These are phyloP conservation scores for Pygocentrus nattereri DNA, from an alignment of 2,797 vertebrate species.

Conservation along the genomic window DNA sequence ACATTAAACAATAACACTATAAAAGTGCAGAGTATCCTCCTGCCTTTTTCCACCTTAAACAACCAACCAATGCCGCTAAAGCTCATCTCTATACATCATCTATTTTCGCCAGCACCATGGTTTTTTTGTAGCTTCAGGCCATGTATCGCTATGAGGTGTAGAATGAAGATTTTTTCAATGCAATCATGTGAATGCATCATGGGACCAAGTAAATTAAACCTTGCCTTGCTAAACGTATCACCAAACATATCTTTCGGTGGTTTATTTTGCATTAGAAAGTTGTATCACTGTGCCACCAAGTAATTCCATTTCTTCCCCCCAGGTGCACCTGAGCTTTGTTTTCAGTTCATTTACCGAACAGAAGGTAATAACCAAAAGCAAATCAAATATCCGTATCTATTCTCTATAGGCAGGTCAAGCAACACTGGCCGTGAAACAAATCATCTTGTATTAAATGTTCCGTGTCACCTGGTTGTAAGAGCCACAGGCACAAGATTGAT, in stretches of 20 bases:
- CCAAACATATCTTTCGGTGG: not conserved
- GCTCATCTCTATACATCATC: no score
- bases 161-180: no score
- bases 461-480: constrained; percentile 4
- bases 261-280: not conserved
- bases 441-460: not conserved
- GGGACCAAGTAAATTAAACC: not conserved
- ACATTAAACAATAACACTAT: no score
- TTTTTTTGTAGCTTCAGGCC: no score
- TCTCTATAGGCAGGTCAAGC: constrained; percentile 3
- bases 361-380: constrained; percentile 18
- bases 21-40: no score
- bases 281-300: not conserved
- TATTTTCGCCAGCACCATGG: no score
- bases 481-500: constrained; percentile 5
- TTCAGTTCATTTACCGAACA: constrained; percentile 2
- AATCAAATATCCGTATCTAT: constrained; percentile 31
- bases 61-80: no score
- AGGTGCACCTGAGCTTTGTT: not conserved
- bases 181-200: no score
- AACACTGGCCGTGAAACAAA: constrained; percentile 8
- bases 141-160: no score
- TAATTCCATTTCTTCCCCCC: not conserved
- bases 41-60: no score
- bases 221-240: not conserved